Evolutionary conservation across 2,113 vertebrate species (phyloP), one percentile per base, ranked within the genome.

Genomic region (Aptenodytes forsteri): DNA sequence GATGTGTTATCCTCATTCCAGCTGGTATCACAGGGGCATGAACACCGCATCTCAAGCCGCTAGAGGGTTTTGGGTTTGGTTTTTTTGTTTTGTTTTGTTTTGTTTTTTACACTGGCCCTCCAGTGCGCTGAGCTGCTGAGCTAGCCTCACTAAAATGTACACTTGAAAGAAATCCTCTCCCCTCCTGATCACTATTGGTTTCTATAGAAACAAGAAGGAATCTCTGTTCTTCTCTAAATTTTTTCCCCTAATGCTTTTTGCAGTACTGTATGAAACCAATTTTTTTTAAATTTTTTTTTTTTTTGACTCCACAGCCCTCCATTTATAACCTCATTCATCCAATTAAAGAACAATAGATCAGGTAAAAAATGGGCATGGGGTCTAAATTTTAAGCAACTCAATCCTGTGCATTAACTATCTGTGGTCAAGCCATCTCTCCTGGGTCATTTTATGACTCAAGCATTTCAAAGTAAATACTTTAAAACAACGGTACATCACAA

Each of bases 171-270:
- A 97, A 96, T 95, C 90, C 92, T 97, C 94, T 77, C 96, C 97
- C 94, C 83, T 98, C 96, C 97, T 96, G 96, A 98, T 97, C 84
- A 54, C 94, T 98, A 96, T 69, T 95, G 94, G 98, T 98, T 98
- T 98, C 98, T 98, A 99, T 98, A 98, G 98, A 98, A 98, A 98
- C 98, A 97, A 98, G 97, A 97, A 98, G 96, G 94, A 97, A 98
- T 98, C 96, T 97, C 89, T 98, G 96, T 95, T 98, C 97, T 98
- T 97, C 91, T 98, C 96, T 97, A 98, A 97, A 96, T 95, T 98
- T 97, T 97, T 78, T 75, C 94, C 90, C 95, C 85, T 96, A 98
- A 97, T 95, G 96, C 95, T 96, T 98, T 98, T 96, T 96, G 92
- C 94, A 93, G 89, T 90, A 81, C 92, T 88, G 76, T 95, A 94